Conservation (phyloP, 2,113 vertebrate genomes). For the Candoia aspera region DNA sequence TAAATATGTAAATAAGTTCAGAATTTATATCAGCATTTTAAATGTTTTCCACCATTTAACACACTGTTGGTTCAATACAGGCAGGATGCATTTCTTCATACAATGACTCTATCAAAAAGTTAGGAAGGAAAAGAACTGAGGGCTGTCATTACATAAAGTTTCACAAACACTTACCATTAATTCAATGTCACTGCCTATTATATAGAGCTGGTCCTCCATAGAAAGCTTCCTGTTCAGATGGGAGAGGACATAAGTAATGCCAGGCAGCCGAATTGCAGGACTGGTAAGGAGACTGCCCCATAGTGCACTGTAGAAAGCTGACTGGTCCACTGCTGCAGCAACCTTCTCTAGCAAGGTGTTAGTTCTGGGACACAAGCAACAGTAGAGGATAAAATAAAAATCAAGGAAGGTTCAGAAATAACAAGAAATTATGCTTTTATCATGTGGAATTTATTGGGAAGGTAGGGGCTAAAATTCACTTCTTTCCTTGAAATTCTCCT, state of each 20-base stretch:
- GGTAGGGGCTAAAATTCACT: not conserved
- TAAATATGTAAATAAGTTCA: too few relatives aligned
- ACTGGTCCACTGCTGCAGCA: constrained; percentile 93
- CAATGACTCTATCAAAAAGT: not conserved
- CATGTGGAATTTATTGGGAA: not conserved
- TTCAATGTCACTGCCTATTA: constrained; percentile 98
- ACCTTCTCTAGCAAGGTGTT: constrained; percentile 96
- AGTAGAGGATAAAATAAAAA: constrained; percentile 13
- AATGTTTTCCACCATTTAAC: too few relatives aligned
- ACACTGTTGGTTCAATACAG: too few relatives aligned
- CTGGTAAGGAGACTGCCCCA: constrained; percentile 99
- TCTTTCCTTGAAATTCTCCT: not conserved
- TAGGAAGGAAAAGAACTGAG: fast-evolving
- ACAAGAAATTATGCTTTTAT: not conserved
- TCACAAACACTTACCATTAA: constrained; percentile 85
- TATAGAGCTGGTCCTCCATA: constrained; percentile 98
- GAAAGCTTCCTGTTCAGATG: constrained; percentile 97
- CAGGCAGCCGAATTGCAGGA: constrained; percentile 92
- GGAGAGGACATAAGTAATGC: constrained; percentile 93
- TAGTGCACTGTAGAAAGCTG: constrained; percentile 94
- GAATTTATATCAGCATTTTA: too few relatives aligned
- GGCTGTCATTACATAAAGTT: not conserved
- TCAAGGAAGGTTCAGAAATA: not conserved
- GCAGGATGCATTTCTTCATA: not conserved
- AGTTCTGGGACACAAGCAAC: constrained; percentile 75